Percentiles rank a stretch among this genome's conserved stretches.
Conservation (phyloP, 1,140 invertebrate genomes). For the Ruditapes philippinarum region DNA sequence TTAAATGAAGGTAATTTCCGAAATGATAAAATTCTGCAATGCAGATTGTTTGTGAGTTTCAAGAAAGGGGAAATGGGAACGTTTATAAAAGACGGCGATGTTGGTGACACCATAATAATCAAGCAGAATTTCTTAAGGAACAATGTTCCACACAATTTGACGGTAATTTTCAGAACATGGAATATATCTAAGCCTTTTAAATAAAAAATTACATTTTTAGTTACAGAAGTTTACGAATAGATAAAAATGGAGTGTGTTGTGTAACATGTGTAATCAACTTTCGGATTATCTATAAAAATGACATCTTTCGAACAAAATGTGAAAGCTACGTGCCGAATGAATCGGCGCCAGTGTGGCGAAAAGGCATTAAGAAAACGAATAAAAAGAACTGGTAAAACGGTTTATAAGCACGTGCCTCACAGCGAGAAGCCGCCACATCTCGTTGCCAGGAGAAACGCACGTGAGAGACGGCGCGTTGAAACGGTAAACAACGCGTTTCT, state of each 20-base stretch:
- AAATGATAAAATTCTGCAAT: slow-evolving; percentile 31
- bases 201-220: too few species aligned
- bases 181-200: too few species aligned
- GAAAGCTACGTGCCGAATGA: not conserved
- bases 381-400: slow-evolving; percentile 59
- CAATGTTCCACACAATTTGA: too few species aligned
- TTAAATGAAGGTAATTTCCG: slow-evolving; percentile 64
- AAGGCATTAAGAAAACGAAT: slow-evolving; percentile 2
- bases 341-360: slow-evolving; percentile 7
- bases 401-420: slow-evolving; percentile 80
- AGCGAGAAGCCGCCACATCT: slow-evolving; percentile 90
- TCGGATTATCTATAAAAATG: not conserved
- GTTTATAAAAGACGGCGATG: not conserved
- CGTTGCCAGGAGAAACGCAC: slow-evolving; percentile 95
- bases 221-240: too few species aligned
- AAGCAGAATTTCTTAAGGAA: too few species aligned
- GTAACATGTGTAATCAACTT: too few species aligned
- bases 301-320: slow-evolving; percentile 15
- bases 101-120: too few species aligned
- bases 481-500: slow-evolving; percentile 92
- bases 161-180: too few species aligned
- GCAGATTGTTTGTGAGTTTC: slow-evolving; percentile 11
- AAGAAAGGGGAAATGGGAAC: slow-evolving; percentile 22
- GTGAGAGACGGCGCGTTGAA: slow-evolving; percentile 97
- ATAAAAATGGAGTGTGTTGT: too few species aligned